Evolutionary conservation across 2,113 vertebrate genomes (phyloP), one percentile per base, ranked within the genome.

Genomic region (Pterocles gutturalis): DNA sequence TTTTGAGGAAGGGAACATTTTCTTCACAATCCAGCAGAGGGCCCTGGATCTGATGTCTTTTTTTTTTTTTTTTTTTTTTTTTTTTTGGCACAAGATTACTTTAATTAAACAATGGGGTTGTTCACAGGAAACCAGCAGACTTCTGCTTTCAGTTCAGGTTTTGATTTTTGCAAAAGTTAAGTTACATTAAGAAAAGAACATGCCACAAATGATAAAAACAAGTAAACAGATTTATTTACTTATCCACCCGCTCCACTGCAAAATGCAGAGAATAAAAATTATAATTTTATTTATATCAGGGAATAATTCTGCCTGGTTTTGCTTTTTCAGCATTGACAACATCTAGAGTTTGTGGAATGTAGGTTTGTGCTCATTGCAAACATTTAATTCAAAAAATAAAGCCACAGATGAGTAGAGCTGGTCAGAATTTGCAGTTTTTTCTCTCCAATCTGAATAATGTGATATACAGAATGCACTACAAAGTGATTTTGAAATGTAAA

Each of bases 401-500:
- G 61, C 41, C 65, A 78, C 53, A 79, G 61, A 89, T 69, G 53
- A 81, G 43, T 41, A 84, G 72, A 73, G 26, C 49, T 71, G 55
- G 72, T 89, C 84, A 91, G 46, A 82, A 69, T 94, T 72, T 94
- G 61, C 65, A 65, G 91, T 72, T 87, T 72, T 72, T 33, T 87
- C 29, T 81, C 70, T 87, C 45, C 36, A 49, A 11, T 92, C 84
- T 91, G 79, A 92, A 82, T 93, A 89, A 79, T 72, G 46, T 36
- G 46, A 58, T 87, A 13, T 12, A 72, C 72, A 76, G 69, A 87
- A 89, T 43, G 54, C 49, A 82, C 65, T 89, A 95, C 87, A 94
- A 95, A 96, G 83, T 71, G 70, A 76, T 96, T 88, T 85, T 87
- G 61, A 94, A 88, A 88, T 85, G 78, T 87, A 91, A 95, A 96